Base-by-base conservation (phyloP, 2,113 vertebrate genomes). In the Hemibagrus wyckioides region DNA sequence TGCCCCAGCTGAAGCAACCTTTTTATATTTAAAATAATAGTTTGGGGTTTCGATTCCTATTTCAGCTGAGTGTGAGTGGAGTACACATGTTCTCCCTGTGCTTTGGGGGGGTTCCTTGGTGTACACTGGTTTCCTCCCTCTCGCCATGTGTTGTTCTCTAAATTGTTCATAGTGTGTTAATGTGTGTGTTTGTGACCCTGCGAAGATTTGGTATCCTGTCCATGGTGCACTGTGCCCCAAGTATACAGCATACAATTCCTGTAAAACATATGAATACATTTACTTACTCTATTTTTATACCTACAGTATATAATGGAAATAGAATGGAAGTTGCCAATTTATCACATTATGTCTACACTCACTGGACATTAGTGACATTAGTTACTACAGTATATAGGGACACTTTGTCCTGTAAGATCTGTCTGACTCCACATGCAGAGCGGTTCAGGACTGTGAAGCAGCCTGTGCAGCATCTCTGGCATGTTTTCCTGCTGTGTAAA, bases 401-500 rank as follows among this genome's bases (percentile, higher is more conserved):
- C 33, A 39, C 67, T 39, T 71, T 77, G 75, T 77, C 75, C 28
- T 80, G 50, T 19, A 50, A 80, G 33, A n/a, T 52, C 61, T 67
- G 44, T 80, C 57, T 36, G 76, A 39, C 76, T 67, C 76, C 30
- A 56, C 8, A 36, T 59, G 59, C 63, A 30, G 39, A 52, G 25
- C 59, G 28, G 48, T 86, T 80, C n/a, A 77, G 48, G 57, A 67
- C 39, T 50, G 76, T 23, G 2, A 23, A 75, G 36, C 84, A 52
- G 28, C 9, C 59, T 56, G 61, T n/a, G 77, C 77, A 69, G 85
- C 30, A 33, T 86, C 75, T 86, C 59, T 80, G 75, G 57, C 41
- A 36, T 54, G 77, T 63, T 56, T 86, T 86, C 61, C 80, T 80
- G 63, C 77, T 86, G 76, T 81, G 76, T 80, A 86, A 86, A 86